Base-by-base conservation (phyloP, 2,888 invertebrate genomes). In the Drosophila maculinotata region DNA sequence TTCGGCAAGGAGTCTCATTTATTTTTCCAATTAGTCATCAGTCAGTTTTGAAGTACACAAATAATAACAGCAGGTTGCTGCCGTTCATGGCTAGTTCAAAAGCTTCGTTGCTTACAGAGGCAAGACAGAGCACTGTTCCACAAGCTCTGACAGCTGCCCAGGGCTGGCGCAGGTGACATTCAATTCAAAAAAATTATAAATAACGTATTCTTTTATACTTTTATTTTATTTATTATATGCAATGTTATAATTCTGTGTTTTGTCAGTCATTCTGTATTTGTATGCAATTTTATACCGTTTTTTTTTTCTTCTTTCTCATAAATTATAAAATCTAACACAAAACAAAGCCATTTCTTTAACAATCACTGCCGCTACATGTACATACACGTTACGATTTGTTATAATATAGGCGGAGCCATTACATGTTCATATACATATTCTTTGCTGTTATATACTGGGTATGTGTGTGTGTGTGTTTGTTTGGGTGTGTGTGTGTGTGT, bases 201-300 rank as follows among this genome's bases (percentile, higher is more conserved):
- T 12, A 45, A 45, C 44, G 35, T 2, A 14, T 69, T 53, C 15
- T 54, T 68, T 74, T 84, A 80, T 87, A 84, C 67, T 82, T 73
- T 79, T 79, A 87, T 76, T 82, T 70, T 80, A 76, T 87, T 87
- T 88, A 85, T 89, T 78, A 84, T 87, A 88, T 88, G 86, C 79
- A 76, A 78, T 87, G 83, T 82, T 83, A 83, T 83, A 85, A 82
- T 87, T 89, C 83, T 87, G 83, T 87, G 79, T 87, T 89, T 90
- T 88, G 80, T 89, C 89, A 89, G 89, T 89, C 89, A 89, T 89
- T 89, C 90, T 88, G 87, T 89, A 86, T 86, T 85, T 88, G 77
- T 80, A 79, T 82, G 77, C 86, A 78, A 66, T 84, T 80, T 65
- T 77, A 62, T 71, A 81, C 82, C 79, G 59, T 83, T 79, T 79